Conservation (phyloP, 2,888 invertebrate species). For the Chrysina gloriosa region DNA sequence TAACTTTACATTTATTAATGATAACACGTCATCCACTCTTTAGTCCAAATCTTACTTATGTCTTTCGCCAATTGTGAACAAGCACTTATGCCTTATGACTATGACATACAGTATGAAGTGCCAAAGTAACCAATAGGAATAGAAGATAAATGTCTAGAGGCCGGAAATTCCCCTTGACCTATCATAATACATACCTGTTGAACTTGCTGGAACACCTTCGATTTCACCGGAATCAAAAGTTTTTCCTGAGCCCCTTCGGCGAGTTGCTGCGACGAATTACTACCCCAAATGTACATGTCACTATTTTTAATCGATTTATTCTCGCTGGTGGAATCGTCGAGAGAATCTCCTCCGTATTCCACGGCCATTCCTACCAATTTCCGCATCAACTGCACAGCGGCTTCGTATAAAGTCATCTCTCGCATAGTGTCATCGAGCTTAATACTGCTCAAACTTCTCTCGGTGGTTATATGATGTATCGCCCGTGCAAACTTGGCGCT, state of each 20-base stretch:
- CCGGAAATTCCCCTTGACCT: not conserved
- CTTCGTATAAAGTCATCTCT: conserved; percentile 65
- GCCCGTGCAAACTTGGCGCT: conserved; percentile 59
- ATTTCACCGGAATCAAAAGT: conserved; percentile 69
- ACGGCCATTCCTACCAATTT: conserved; percentile 65
- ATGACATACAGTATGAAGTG: too few species aligned
- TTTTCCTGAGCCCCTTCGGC: conserved; percentile 73
- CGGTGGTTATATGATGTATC: conserved; percentile 56
- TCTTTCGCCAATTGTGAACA: too few species aligned
- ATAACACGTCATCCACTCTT: too few species aligned
- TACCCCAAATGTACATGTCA: conserved; percentile 74
- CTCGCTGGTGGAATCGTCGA: conserved; percentile 19
- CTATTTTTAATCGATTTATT: conserved; percentile 55
- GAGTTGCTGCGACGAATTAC: conserved; percentile 73
- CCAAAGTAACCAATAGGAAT: too few species aligned
- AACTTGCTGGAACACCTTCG: conserved; percentile 69
- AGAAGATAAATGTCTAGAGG: not conserved
- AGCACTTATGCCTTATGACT: too few species aligned
- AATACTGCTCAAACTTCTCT: conserved; percentile 43
- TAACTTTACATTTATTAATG: too few species aligned
- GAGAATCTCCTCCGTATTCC: conserved; percentile 58
- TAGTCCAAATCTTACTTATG: too few species aligned
- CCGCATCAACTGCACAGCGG: conserved; percentile 69
- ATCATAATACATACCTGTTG: conserved; percentile 68
- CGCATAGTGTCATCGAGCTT: conserved; percentile 40